Conservation (phyloP, 2,888 invertebrate genomes). For the Dinocampus coccinellae region DNA sequence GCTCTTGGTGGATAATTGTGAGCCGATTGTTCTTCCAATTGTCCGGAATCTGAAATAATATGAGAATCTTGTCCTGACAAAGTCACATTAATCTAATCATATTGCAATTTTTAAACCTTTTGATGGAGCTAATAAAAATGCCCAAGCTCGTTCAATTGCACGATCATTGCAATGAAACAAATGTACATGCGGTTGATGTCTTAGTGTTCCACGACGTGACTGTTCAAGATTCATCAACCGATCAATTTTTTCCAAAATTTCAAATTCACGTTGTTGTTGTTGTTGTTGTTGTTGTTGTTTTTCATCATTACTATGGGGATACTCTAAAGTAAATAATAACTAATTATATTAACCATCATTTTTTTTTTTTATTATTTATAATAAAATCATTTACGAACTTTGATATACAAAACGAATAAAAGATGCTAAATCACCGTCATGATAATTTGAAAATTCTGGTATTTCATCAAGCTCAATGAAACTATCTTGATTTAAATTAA, state of each 20-base stretch:
- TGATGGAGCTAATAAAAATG: conserved; percentile 42
- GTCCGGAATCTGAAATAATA: conserved; percentile 42
- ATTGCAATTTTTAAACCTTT: conserved; percentile 32
- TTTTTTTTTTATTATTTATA: neutral
- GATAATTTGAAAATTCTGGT: neutral
- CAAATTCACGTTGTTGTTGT: neutral
- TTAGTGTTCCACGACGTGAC: conserved; percentile 71
- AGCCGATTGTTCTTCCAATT: conserved; percentile 48
- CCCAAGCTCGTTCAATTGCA: conserved; percentile 40
- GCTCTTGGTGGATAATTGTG: conserved; percentile 62
- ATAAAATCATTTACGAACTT: conserved; percentile 23
- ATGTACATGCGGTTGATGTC: conserved; percentile 44
- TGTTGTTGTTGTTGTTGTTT: neutral
- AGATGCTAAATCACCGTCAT: conserved; percentile 26
- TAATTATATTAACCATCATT: neutral
- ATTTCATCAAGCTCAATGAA: conserved; percentile 30
- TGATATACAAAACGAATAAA: conserved; percentile 36
- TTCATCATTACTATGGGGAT: neutral
- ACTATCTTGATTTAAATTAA: conserved; percentile 17
- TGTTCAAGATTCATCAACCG: conserved; percentile 80
- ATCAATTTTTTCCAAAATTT: conserved; percentile 58
- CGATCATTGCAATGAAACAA: conserved; percentile 35
- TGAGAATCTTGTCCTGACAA: neutral
- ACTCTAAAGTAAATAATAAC: neutral
- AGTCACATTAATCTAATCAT: neutral